These are phyloP conservation scores for Notocelia uddmanniana DNA, from an alignment of 2,888 invertebrate genomes.

Conservation along the genomic window DNA sequence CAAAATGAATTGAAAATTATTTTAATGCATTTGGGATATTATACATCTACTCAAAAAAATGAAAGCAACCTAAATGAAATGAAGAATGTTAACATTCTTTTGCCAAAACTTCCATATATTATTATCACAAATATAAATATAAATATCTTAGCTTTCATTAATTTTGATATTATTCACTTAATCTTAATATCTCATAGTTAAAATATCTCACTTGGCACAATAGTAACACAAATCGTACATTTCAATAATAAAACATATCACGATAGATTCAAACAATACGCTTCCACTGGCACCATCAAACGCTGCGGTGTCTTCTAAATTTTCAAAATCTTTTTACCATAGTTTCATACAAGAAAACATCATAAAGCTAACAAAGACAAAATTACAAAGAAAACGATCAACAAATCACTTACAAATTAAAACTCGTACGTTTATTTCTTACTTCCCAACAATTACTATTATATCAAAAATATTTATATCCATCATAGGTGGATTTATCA, in stretches of 20 bases:
- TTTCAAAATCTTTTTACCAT: conserved; percentile 65
- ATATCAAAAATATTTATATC: conserved; percentile 78
- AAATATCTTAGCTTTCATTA: conserved; percentile 80
- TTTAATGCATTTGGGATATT: conserved; percentile 65
- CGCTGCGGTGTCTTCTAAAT: conserved; percentile 70
- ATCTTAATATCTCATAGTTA: conserved; percentile 82
- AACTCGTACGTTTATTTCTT: conserved; percentile 79
- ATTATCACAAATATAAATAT: conserved; percentile 83
- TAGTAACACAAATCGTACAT: conserved; percentile 80
- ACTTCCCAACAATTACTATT: conserved; percentile 80
- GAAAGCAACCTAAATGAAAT: conserved; percentile 68
- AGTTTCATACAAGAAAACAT: conserved; percentile 77
- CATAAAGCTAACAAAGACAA: conserved; percentile 84
- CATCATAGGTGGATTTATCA: conserved; percentile 60
- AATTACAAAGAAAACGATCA: conserved; percentile 84
- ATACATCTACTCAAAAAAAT: conserved; percentile 2
- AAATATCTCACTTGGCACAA: conserved; percentile 85
- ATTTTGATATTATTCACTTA: conserved; percentile 85
- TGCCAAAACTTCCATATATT: conserved; percentile 84
- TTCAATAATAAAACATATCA: conserved; percentile 73
- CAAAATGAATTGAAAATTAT: conserved; percentile 66
- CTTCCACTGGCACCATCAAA: conserved; percentile 66
- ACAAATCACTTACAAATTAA: conserved; percentile 84
- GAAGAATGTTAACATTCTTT: conserved; percentile 68
- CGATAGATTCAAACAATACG: conserved; percentile 68